These are phyloP conservation scores for Pygoscelis adeliae DNA, from an alignment of 2,113 vertebrate species.

Conservation along the genomic window DNA sequence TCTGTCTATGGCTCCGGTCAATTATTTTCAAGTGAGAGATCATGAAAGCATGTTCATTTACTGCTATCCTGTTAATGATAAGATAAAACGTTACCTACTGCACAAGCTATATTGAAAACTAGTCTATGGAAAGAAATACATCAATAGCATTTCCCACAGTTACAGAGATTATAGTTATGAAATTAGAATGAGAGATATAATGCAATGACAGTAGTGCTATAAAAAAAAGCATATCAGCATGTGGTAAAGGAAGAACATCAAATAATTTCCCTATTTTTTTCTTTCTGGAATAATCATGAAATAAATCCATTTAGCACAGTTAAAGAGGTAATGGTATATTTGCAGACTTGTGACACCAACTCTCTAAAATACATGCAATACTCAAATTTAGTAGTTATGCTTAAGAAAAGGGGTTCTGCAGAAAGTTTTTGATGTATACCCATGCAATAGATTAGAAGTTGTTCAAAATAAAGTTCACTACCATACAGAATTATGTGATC, in stretches of 20 bases:
- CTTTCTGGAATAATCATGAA: neutral
- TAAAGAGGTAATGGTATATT: neutral
- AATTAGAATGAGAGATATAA: neutral
- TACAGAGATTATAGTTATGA: neutral
- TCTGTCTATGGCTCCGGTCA: conserved; percentile 96
- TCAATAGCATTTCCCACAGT: neutral
- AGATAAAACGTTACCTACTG: neutral
- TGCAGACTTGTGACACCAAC: neutral
- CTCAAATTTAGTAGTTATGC: neutral
- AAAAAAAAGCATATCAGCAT: neutral
- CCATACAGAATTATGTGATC: neutral
- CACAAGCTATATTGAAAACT: neutral
- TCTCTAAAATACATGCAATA: neutral
- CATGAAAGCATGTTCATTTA: conserved; percentile 93
- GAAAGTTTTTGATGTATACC: neutral
- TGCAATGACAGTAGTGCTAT: neutral
- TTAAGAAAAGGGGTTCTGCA: neutral
- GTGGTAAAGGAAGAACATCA: neutral
- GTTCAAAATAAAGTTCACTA: neutral
- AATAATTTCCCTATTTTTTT: neutral
- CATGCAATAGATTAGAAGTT: neutral
- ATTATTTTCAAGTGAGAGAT: conserved; percentile 92
- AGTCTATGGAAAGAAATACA: neutral
- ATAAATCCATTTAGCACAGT: neutral
- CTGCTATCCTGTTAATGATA: conserved; percentile 88